Percentiles rank a stretch among this genome's conserved stretches.
Conservation (phyloP, 2,797 vertebrate genomes). For the Carcharodon carcharias region DNA sequence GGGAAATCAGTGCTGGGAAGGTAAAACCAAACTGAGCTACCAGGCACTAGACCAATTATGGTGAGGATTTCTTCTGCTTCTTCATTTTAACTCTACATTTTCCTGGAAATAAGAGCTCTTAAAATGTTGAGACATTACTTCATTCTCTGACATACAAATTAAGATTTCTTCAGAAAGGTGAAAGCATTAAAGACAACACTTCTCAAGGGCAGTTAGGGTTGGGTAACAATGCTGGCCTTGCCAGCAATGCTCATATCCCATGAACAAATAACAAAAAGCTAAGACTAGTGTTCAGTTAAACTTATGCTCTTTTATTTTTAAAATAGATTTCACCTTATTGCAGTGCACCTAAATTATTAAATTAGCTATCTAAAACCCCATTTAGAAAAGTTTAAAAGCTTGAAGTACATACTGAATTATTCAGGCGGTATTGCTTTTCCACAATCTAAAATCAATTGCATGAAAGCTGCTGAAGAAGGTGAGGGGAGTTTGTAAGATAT, state of each 20-base stretch:
- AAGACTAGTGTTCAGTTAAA: not conserved
- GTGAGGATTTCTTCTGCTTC: not conserved
- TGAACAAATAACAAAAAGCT: not conserved
- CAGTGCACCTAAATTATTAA: not conserved
- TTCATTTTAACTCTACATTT: not conserved
- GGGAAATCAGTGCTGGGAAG: not conserved
- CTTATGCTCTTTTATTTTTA: not conserved
- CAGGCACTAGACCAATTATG: not conserved
- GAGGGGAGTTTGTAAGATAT: not conserved
- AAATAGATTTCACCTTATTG: not conserved
- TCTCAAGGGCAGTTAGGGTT: not conserved
- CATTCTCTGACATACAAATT: not conserved
- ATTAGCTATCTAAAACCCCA: conserved; percentile 19
- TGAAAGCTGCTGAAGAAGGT: not conserved
- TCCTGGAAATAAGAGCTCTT: not conserved
- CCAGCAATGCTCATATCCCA: not conserved
- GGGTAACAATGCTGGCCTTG: not conserved
- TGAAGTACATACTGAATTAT: not conserved
- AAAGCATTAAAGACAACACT: not conserved
- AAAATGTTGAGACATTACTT: not conserved
- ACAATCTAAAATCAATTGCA: not conserved
- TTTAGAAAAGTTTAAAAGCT: conserved; percentile 5
- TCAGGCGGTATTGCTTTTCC: not conserved
- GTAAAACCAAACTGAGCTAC: not conserved
- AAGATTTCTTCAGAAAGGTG: not conserved